Evolutionary conservation across 1,140 invertebrate genomes (phyloP).

Genomic region (Elymnias hypermnestra): DNA sequence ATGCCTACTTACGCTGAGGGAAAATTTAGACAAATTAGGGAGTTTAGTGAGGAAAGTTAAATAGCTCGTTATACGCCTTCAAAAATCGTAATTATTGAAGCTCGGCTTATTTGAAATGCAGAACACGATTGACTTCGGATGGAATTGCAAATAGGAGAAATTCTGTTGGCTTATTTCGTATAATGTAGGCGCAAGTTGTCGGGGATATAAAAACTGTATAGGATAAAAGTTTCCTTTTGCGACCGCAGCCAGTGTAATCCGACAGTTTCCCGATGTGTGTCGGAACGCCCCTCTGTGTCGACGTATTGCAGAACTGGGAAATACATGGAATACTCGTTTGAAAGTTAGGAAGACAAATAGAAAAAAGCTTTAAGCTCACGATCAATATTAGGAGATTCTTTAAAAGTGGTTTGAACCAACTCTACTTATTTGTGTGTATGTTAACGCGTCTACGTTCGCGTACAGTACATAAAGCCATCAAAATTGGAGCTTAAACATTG

Average conservation of each 20-base stretch:
- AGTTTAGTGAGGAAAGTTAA: slow-evolving; percentile 18
- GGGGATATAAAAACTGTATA: slow-evolving; percentile 30
- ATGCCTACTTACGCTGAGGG: slow-evolving; percentile 22
- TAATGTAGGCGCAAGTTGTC: slow-evolving; percentile 33
- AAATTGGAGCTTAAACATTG: no score
- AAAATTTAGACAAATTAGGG: slow-evolving; percentile 13
- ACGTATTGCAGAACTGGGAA: slow-evolving; percentile 20
- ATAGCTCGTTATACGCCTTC: slow-evolving; percentile 29
- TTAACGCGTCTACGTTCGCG: no score
- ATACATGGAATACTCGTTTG: slow-evolving; percentile 25
- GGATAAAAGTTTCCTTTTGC: slow-evolving; percentile 42
- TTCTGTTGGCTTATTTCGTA: slow-evolving; percentile 29
- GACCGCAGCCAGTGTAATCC: slow-evolving; percentile 36
- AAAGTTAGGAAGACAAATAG: slow-evolving; percentile 20
- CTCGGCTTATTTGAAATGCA: slow-evolving; percentile 16
- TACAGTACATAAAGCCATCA: no score
- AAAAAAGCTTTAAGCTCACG: slow-evolving; percentile 9
- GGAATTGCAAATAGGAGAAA: slow-evolving; percentile 17
- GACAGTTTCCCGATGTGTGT: slow-evolving; percentile 39
- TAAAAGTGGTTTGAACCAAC: neutral
- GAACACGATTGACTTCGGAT: slow-evolving; percentile 11
- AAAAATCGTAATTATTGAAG: slow-evolving; percentile 24
- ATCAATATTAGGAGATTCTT: slow-evolving; percentile 1
- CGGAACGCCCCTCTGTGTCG: slow-evolving; percentile 27
- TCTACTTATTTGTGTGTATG: neutral